Evolutionary conservation across 1,140 invertebrate species (phyloP).

Genomic region (Zaprionus ornatus): DNA sequence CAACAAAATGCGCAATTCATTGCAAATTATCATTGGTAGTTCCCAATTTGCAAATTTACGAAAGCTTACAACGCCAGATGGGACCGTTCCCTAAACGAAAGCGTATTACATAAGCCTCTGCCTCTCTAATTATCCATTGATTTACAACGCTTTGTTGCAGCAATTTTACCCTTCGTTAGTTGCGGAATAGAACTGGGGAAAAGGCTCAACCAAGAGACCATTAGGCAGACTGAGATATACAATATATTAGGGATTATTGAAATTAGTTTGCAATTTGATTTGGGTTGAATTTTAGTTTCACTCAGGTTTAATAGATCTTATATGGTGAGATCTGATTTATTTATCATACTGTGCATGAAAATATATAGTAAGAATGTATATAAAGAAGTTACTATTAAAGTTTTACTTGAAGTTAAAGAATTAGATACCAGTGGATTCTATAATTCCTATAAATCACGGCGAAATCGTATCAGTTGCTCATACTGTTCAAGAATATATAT

Average conservation of each 20-base stretch:
- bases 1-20: constrained; percentile 11
- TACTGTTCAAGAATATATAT: background rate
- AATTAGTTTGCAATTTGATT: background rate
- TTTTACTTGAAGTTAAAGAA: no score
- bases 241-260: background rate
- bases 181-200: background rate
- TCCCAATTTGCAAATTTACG: constrained; percentile 6
- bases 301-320: background rate
- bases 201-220: background rate
- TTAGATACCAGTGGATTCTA: no score
- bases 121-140: constrained; percentile 7
- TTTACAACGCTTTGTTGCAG: background rate
- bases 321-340: background rate
- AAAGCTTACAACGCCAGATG: background rate
- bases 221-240: background rate
- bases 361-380: background rate
- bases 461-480: background rate
- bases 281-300: background rate
- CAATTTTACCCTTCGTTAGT: background rate
- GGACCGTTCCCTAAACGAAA: background rate
- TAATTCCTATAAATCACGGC: no score
- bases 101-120: constrained; percentile 10
- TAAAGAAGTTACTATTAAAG: no score
- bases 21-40: constrained; percentile 10
- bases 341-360: background rate